Evolutionary conservation across 2,797 vertebrate genomes (phyloP).

Genomic region (Silurus aristotelis): DNA sequence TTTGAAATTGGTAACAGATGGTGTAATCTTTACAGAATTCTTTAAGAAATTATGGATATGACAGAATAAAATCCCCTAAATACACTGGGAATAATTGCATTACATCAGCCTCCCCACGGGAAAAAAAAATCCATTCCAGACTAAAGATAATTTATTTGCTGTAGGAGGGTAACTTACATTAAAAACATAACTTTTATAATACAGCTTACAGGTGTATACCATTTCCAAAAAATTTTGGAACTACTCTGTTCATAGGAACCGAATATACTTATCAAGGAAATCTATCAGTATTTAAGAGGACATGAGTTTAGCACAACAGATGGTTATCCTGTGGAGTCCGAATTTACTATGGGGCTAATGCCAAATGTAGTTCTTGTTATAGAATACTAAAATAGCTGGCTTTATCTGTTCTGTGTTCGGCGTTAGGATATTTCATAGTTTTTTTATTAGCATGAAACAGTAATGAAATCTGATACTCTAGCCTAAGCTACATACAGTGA

Average conservation of each 20-base stretch:
- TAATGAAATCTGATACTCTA: too few relatives aligned
- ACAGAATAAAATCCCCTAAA: not conserved
- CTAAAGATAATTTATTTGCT: not conserved
- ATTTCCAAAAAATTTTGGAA: not conserved
- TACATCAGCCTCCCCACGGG: not conserved
- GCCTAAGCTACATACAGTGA: too few relatives aligned
- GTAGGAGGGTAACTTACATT: not conserved
- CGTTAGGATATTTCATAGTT: too few relatives aligned
- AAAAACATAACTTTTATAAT: not conserved
- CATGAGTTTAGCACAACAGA: not conserved
- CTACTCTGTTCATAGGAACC: not conserved
- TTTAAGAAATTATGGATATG: not conserved
- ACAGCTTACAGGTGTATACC: not conserved
- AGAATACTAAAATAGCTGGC: too few relatives aligned
- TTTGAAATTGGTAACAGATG: not conserved
- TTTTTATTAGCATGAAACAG: too few relatives aligned
- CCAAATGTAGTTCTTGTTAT: too few relatives aligned
- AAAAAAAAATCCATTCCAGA: not conserved
- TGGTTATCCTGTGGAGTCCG: not conserved
- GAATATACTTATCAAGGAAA: not conserved
- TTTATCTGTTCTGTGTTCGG: too few relatives aligned
- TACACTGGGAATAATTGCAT: not conserved
- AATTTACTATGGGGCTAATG: not conserved
- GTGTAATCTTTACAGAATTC: not conserved
- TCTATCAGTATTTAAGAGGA: not conserved